These are phyloP conservation scores for Astyanax mexicanus DNA, from an alignment of 2,797 vertebrate genomes.

Conservation along the genomic window DNA sequence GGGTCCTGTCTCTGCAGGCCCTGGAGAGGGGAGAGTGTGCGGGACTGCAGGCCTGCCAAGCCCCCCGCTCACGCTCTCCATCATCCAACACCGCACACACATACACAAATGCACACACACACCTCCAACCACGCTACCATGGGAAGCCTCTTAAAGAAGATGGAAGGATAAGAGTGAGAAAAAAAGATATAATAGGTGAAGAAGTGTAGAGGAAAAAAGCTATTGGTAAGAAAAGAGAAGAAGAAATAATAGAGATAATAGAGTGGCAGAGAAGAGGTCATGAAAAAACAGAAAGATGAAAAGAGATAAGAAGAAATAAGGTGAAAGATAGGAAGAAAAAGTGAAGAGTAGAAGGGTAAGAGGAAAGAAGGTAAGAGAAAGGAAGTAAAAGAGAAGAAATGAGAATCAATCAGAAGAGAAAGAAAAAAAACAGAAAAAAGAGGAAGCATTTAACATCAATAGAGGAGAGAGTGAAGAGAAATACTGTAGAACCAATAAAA, in stretches of 20 bases:
- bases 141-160: constrained; percentile 37
- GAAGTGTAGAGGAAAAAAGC: neutral
- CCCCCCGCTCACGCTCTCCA: constrained; percentile 58
- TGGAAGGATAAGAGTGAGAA: constrained; percentile 3
- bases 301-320: neutral
- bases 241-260: neutral
- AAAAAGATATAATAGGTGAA: neutral
- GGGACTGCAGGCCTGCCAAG: constrained; percentile 56
- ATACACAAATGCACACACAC: constrained; percentile 5
- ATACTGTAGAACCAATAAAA: too few relatives aligned
- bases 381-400: neutral
- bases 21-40: constrained; percentile 49
- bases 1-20: constrained; percentile 36
- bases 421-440: neutral
- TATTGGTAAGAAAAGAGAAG: too few relatives aligned
- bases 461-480: constrained; percentile 24
- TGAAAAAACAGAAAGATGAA: neutral
- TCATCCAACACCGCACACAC: constrained; percentile 43
- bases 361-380: neutral
- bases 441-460: too few relatives aligned
- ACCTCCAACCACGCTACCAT: constrained; percentile 39
- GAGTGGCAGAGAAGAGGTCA: neutral
- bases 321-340: neutral
- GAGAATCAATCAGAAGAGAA: neutral
- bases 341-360: constrained; percentile 16